phyloP scores from a whole-genome alignment of 2,888 invertebrate genomes.

The Acanthosoma haemorrhoidale region DNA sequence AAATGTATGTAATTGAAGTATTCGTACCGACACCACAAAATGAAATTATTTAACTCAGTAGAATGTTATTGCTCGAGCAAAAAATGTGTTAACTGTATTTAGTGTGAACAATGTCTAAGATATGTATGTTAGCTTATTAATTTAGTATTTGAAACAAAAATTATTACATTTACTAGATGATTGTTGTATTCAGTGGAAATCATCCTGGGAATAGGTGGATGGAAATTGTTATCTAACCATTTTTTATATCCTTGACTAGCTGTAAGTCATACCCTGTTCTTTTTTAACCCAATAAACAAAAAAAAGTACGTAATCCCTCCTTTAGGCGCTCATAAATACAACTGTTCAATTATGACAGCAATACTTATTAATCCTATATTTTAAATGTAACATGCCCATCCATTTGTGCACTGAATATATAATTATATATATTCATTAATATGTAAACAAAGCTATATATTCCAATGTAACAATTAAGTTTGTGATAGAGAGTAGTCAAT shows the following conservation, averaged over 20 bases:
- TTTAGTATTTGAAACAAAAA: no score
- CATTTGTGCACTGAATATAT: conserved; percentile 19
- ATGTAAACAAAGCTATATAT: background rate
- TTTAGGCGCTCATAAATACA: conserved; percentile 1
- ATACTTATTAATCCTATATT: conserved; percentile 12
- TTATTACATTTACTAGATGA: background rate
- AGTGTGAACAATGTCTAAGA: no score
- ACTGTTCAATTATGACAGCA: conserved; percentile 27
- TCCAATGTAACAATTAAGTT: conserved; percentile 20
- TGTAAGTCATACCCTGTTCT: background rate
- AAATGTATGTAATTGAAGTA: no score
- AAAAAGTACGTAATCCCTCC: background rate
- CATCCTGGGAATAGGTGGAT: background rate
- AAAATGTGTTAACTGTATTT: no score
- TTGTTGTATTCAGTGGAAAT: background rate
- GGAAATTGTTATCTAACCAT: background rate
- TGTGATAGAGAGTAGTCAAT: conserved; percentile 31
- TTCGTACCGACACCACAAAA: no score
- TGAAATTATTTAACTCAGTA: background rate
- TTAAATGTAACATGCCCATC: conserved; percentile 19
- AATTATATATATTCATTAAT: conserved; percentile 11
- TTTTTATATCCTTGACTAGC: background rate
- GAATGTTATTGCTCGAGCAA: background rate
- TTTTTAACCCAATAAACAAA: background rate
- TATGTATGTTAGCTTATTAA: background rate